phyloP scores from a whole-genome alignment of 2,113 vertebrate species.

The Clupea harengus region DNA sequence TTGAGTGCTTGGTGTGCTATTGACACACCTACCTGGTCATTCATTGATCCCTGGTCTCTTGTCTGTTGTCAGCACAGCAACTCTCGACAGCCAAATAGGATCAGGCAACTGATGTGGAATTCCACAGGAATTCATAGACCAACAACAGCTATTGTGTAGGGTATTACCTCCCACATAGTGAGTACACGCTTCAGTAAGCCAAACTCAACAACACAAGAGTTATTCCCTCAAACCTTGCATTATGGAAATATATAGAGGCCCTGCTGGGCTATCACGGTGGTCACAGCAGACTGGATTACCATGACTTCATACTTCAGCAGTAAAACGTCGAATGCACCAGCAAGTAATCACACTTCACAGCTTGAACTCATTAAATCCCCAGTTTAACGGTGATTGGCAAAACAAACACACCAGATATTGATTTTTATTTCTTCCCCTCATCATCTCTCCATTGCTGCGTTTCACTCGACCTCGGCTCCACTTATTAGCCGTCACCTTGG shows the following conservation, averaged over 20 bases:
- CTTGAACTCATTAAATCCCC: slow-evolving; percentile 7
- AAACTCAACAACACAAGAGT: neutral
- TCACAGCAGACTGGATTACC: neutral
- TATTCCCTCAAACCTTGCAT: neutral
- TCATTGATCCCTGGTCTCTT: neutral
- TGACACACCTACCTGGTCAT: neutral
- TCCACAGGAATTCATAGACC: neutral
- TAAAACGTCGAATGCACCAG: neutral
- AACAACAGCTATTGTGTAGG: too few species aligned
- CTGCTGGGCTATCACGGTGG: neutral
- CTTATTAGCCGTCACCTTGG: slow-evolving; percentile 19
- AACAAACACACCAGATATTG: slow-evolving; percentile 17
- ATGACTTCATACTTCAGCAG: neutral
- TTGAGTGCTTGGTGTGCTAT: neutral
- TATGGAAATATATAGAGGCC: neutral
- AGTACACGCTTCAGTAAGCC: neutral
- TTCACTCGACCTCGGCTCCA: neutral
- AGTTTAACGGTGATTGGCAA: slow-evolving; percentile 12
- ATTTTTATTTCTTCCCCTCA: slow-evolving; percentile 17
- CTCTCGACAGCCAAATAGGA: neutral
- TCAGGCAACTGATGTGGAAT: neutral
- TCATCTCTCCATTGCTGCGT: neutral
- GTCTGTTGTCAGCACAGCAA: neutral
- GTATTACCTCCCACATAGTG: neutral
- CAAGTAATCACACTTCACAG: slow-evolving; percentile 2